A percentile compares a stretch with the other conserved stretches of the same genome.
phyloP scores from a whole-genome alignment of 2,888 invertebrate genomes.

The Tanytarsus gracilentus region DNA sequence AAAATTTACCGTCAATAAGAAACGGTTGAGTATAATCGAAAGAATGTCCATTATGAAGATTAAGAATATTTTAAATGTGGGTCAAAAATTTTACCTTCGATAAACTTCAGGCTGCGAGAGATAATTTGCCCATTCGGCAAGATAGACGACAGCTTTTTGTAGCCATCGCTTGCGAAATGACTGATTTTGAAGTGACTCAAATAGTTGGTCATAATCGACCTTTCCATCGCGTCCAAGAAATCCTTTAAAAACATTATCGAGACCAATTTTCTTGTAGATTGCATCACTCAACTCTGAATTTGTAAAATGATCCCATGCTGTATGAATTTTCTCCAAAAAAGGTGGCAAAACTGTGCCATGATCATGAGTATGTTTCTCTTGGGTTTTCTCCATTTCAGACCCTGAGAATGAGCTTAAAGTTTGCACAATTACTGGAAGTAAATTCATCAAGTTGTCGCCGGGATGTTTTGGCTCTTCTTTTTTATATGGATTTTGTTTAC shows the following conservation, averaged over 20 bases:
- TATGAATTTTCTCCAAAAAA: conserved; percentile 56
- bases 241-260: conserved; percentile 56
- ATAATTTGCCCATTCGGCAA: conserved; percentile 65
- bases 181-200: conserved; percentile 71
- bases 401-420: conserved; percentile 53
- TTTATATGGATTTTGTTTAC: conserved; percentile 3
- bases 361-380: conserved; percentile 52
- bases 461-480: conserved; percentile 28
- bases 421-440: conserved; percentile 60
- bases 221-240: conserved; percentile 62
- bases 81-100: conserved; percentile 48
- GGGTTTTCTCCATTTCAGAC: conserved; percentile 51
- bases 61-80: conserved; percentile 14
- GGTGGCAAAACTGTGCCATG: conserved; percentile 67
- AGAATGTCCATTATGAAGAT: background rate
- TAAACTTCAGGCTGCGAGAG: conserved; percentile 68
- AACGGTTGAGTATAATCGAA: background rate
- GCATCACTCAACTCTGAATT: conserved; percentile 69
- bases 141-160: conserved; percentile 60
- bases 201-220: conserved; percentile 61
- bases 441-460: conserved; percentile 43
- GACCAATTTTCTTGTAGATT: conserved; percentile 62
- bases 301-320: conserved; percentile 69
- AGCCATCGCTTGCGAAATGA: conserved; percentile 74
- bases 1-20: background rate